These are phyloP conservation scores for Slavum lentiscoides DNA, from an alignment of 2,888 invertebrate genomes.

Conservation along the genomic window DNA sequence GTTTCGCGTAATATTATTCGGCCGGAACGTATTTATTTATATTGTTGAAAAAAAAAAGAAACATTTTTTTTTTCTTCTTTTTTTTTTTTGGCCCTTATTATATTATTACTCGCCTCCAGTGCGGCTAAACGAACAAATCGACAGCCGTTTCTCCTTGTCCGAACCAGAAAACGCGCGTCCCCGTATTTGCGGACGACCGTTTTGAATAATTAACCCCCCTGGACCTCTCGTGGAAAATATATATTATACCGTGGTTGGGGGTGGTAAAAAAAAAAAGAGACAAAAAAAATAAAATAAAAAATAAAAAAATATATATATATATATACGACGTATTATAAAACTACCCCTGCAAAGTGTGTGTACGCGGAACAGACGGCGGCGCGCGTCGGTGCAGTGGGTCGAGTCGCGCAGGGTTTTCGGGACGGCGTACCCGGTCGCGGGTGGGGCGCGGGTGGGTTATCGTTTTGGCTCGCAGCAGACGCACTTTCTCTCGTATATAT, in stretches of 20 bases:
- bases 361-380: slow-evolving; percentile 17
- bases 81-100: not conserved
- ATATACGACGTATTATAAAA: slow-evolving; percentile 13
- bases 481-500: not conserved
- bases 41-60: not conserved
- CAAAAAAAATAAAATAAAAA: not conserved
- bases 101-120: not conserved
- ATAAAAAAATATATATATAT: not conserved
- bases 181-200: slow-evolving; percentile 28
- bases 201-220: slow-evolving; percentile 42
- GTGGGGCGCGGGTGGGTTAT: not conserved
- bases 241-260: not conserved
- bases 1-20: too few species aligned
- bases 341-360: slow-evolving; percentile 4
- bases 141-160: slow-evolving; percentile 25
- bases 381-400: too few species aligned
- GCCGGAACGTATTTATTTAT: too few species aligned
- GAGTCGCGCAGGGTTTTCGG: too few species aligned
- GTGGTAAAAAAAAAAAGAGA: not conserved
- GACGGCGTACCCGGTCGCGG: too few species aligned
- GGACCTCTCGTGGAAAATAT: slow-evolving; percentile 21
- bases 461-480: slow-evolving; percentile 43
- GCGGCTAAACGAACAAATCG: slow-evolving; percentile 31
- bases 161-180: slow-evolving; percentile 8
- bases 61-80: too few species aligned